Conservation (phyloP, 2,888 invertebrate species). For the Sclerodermus sp. region DNA sequence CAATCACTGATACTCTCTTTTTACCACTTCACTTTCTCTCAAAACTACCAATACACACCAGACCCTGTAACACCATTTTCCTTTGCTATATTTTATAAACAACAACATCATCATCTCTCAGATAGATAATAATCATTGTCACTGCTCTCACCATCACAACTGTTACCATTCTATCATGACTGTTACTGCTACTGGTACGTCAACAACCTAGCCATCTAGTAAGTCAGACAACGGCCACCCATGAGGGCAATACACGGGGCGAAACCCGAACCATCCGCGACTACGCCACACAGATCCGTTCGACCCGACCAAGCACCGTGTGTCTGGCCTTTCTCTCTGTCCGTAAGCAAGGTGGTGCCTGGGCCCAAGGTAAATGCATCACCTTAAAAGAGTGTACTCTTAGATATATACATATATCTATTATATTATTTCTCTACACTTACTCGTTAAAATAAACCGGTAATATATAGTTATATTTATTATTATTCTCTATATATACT, state of each 20-base stretch:
- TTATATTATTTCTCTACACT: conserved; percentile 24
- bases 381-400: conserved; percentile 58
- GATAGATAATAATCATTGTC: no score
- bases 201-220: conserved; percentile 46
- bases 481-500: conserved; percentile 12
- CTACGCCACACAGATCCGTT: conserved; percentile 48
- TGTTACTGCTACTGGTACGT: conserved; percentile 44
- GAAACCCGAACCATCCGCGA: conserved; percentile 49
- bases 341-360: conserved; percentile 57
- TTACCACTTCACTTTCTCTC: neutral
- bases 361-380: conserved; percentile 60
- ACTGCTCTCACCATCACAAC: conserved; percentile 3
- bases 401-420: conserved; percentile 51
- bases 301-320: conserved; percentile 53
- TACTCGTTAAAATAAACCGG: conserved; percentile 8
- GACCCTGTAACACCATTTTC: no score
- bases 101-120: no score
- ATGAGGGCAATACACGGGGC: conserved; percentile 50
- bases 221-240: conserved; percentile 52
- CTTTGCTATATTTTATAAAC: no score
- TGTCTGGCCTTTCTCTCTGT: conserved; percentile 57
- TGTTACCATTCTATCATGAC: conserved; percentile 34
- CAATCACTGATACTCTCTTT: no score
- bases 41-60: no score
- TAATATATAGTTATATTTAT: conserved; percentile 7